Conservation (phyloP, 2,888 invertebrate species). For the Drosophila antonietae region DNA sequence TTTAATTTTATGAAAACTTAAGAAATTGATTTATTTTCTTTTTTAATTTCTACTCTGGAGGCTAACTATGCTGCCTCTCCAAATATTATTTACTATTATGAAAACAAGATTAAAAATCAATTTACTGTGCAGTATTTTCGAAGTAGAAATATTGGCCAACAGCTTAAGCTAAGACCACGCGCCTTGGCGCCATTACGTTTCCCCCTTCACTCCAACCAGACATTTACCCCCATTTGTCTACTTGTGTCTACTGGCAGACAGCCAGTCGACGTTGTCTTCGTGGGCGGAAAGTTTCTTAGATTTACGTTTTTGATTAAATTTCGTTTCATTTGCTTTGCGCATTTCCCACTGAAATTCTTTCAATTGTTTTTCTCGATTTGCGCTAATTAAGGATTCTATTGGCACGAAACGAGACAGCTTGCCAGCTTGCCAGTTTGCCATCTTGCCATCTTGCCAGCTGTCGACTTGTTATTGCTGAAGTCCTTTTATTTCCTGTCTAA, state of each 20-base stretch:
- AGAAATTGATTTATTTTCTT: too few species aligned
- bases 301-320: conserved; percentile 77
- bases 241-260: conserved; percentile 49
- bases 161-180: conserved; percentile 8
- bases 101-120: conserved; percentile 14
- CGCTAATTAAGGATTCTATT: conserved; percentile 64
- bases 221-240: conserved; percentile 20
- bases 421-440: conserved; percentile 4
- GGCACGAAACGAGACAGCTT: conserved; percentile 6
- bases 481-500: too few species aligned
- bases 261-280: conserved; percentile 40
- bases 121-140: conserved; percentile 1
- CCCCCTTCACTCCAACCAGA: background rate
- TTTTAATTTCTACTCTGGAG: background rate
- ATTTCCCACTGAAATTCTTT: conserved; percentile 34
- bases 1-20: too few species aligned
- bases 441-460: conserved; percentile 7
- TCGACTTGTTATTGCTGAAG: conserved; percentile 9
- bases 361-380: conserved; percentile 37
- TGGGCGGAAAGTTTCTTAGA: conserved; percentile 63
- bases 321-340: conserved; percentile 69
- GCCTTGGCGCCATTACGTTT: conserved; percentile 30
- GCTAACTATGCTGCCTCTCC: background rate
- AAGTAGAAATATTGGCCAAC: conserved; percentile 10
- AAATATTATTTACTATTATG: background rate